Conservation (phyloP, 2,888 invertebrate species). For the Lucinisca nassula region DNA sequence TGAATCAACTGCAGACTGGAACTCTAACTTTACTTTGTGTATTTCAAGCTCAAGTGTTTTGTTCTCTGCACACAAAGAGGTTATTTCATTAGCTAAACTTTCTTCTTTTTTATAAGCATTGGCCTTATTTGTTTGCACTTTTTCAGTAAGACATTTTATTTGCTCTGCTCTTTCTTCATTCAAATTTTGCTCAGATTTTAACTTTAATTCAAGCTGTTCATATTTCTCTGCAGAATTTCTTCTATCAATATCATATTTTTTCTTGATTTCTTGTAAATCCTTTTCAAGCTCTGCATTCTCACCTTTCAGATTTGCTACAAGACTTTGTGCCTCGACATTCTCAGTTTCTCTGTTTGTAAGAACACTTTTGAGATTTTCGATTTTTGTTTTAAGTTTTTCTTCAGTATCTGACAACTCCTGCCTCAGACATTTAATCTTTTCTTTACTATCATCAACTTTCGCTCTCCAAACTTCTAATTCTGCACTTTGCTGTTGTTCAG, state of each 20-base stretch:
- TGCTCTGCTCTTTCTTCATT: constrained; percentile 39
- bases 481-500: constrained; percentile 37
- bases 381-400: constrained; percentile 48
- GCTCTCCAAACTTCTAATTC: constrained; percentile 40
- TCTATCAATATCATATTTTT: constrained; percentile 55
- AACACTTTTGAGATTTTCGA: constrained; percentile 22
- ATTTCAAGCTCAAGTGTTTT: constrained; percentile 54
- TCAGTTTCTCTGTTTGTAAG: neutral
- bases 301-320: constrained; percentile 45
- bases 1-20: constrained; percentile 40
- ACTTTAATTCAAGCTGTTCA: constrained; percentile 50
- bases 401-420: constrained; percentile 36
- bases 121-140: constrained; percentile 42
- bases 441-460: constrained; percentile 45
- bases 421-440: constrained; percentile 27
- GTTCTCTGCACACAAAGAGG: constrained; percentile 50
- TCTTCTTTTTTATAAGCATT: constrained; percentile 49
- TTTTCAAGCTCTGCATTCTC: constrained; percentile 62
- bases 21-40: constrained; percentile 61
- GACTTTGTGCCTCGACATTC: constrained; percentile 57
- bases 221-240: constrained; percentile 38
- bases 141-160: constrained; percentile 41
- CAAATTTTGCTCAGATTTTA: constrained; percentile 38
- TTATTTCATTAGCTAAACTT: constrained; percentile 30
- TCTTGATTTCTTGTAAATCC: constrained; percentile 61